Percentiles rank a stretch among this genome's conserved stretches.
These are phyloP conservation scores for Phortica okadai DNA, from an alignment of 2,888 invertebrate species.

Conservation along the genomic window DNA sequence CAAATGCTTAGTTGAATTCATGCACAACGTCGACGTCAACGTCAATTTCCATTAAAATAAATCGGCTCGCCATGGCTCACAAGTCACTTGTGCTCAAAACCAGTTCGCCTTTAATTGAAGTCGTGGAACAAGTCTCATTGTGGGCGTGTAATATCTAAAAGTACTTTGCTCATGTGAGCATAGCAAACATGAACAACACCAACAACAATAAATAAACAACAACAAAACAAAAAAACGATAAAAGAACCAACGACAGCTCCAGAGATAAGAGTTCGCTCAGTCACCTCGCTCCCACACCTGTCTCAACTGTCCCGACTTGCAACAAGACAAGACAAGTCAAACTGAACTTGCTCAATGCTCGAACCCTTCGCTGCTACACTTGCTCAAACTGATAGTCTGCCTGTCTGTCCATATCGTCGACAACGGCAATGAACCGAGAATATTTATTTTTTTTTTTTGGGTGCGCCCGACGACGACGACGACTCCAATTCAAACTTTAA, in stretches of 20 bases:
- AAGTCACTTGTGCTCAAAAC: conserved; percentile 14
- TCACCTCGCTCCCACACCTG: neutral
- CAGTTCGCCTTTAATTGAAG: conserved; percentile 18
- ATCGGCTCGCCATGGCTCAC: conserved; percentile 33
- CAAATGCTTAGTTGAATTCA: conserved; percentile 43
- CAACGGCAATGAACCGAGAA: neutral
- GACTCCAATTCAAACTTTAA: neutral
- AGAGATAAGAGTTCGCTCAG: neutral
- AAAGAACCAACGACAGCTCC: neutral
- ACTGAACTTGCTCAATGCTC: neutral
- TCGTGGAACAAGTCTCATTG: neutral
- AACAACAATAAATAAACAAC: neutral
- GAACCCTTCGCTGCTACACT: neutral
- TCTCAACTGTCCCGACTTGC: neutral
- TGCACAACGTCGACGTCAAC: conserved; percentile 38
- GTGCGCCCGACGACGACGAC: neutral
- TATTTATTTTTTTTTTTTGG: neutral
- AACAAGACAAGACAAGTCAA: neutral
- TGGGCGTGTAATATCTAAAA: conserved; percentile 18
- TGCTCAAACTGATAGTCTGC: conserved; percentile 2
- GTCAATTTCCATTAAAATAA: conserved; percentile 65
- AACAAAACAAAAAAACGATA: neutral
- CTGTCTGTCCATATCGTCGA: neutral
- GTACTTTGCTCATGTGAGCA: neutral
- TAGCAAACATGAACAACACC: neutral